Evolutionary conservation across 2,113 vertebrate species (phyloP).

Genomic region (Sander lucioperca): DNA sequence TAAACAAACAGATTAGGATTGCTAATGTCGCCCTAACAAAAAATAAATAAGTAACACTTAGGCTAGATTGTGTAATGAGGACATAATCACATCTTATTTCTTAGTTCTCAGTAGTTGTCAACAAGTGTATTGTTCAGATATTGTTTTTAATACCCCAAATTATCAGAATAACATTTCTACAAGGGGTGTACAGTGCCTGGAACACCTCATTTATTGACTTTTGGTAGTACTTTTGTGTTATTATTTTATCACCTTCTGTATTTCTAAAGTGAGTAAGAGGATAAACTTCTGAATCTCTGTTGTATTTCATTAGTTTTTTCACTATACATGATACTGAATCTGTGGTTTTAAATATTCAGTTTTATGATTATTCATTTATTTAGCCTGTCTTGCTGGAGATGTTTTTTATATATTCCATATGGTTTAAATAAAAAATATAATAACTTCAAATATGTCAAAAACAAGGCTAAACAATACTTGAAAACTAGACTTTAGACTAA

Average conservation of each 20-base stretch:
- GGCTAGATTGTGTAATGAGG: neutral
- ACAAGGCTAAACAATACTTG: neutral
- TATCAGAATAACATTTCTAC: neutral
- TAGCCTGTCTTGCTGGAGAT: too few species aligned
- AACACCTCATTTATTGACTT: neutral
- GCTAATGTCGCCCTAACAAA: neutral
- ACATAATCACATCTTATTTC: too few species aligned
- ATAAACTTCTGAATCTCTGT: neutral
- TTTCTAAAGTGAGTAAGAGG: neutral
- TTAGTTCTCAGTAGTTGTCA: neutral
- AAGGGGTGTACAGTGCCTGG: rapidly evolving
- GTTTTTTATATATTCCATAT: neutral
- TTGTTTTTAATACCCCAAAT: neutral
- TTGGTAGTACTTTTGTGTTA: neutral
- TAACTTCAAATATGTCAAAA: neutral
- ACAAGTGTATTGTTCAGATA: too few species aligned
- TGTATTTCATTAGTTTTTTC: neutral
- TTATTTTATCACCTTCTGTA: neutral
- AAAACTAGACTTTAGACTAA: neutral
- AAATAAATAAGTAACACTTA: neutral
- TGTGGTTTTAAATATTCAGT: neutral
- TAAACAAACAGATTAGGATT: neutral
- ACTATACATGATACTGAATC: neutral
- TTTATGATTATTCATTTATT: neutral
- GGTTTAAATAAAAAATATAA: neutral